Conservation (phyloP, 2,797 vertebrate genomes). For the Bryconaethiops microstoma region DNA sequence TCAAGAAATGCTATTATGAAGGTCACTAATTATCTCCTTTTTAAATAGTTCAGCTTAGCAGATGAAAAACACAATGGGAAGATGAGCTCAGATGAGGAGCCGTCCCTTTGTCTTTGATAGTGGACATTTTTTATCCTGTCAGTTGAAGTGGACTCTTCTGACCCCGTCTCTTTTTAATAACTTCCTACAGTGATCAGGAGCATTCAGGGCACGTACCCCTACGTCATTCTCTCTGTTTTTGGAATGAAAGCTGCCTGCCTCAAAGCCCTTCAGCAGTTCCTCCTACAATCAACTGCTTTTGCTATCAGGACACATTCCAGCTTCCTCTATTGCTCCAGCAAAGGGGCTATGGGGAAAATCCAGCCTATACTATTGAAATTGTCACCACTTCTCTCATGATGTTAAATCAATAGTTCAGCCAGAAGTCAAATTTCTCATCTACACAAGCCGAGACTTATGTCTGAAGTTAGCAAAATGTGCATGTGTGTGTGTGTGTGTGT, state of each 20-base stretch:
- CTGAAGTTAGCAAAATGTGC: no score
- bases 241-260: slow-evolving; percentile 64
- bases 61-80: not conserved
- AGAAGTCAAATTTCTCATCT: not conserved
- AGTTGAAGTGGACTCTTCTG: not conserved
- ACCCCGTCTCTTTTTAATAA: slow-evolving; percentile 10
- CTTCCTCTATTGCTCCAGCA: slow-evolving; percentile 52
- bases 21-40: slow-evolving; percentile 1
- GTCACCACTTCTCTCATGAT: not conserved
- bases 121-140: not conserved
- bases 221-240: slow-evolving; percentile 17
- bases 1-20: not conserved
- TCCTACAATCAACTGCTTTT: slow-evolving; percentile 45
- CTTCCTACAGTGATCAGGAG: slow-evolving; percentile 6
- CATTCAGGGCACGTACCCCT: not conserved
- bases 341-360: slow-evolving; percentile 44
- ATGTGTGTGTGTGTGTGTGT: no score
- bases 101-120: not conserved
- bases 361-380: not conserved
- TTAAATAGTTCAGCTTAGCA: not conserved
- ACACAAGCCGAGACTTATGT: no score
- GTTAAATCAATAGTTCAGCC: not conserved
- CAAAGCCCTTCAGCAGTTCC: slow-evolving; percentile 65
- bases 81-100: not conserved
- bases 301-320: slow-evolving; percentile 43